Base-by-base conservation (phyloP, 2,113 vertebrate genomes). In the Synchiropus splendidus region DNA sequence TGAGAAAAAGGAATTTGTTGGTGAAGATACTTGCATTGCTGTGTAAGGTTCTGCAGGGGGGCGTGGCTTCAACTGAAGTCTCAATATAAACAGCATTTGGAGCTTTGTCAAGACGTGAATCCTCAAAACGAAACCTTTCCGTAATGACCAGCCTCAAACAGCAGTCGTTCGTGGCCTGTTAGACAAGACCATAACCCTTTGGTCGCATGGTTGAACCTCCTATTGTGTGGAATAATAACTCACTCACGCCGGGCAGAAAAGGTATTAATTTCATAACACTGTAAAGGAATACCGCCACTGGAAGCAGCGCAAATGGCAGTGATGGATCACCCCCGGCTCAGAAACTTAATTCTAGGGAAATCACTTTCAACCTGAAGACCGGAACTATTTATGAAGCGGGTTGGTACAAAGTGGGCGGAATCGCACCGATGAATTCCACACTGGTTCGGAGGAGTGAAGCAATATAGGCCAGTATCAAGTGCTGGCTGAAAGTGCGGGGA, bases 221-320 rank as follows among this genome's bases (percentile, higher is more conserved):
- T 36, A 45, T 49, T 61, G 50, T 61, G 67, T 42, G 51, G 62
- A 67, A 62, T 65, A 64, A 64, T 78, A 82, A 80, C 75, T 75
- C 64, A 77, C 60, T 66, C 40, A 65, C 56, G 61, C 48, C 61
- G 43, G 44, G 45, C 51, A 62, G 60, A 58, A 74, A 79, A 69
- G 62, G 44, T 72, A 78, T 77, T 78, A 59, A 82, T 81, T 78
- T 74, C 81, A 81, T 84, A 79, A 81, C 78, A 45, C 54, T 64
- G 71, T 75, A 77, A 74, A 72, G 72, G 62, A 77, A 72, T 60
- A 36, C 50, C 54, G 42, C 59, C 57, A 53, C 64, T 75, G 62
- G 58, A 65, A 67, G 64, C 49, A 48, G 52, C 51, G 60, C 56
- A 77, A 77, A 67, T 61, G 70, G 64, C 61, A 67, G 59, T 77